Base-by-base conservation (phyloP, 2,888 invertebrate species). In the Alviniconcha strummeri region DNA sequence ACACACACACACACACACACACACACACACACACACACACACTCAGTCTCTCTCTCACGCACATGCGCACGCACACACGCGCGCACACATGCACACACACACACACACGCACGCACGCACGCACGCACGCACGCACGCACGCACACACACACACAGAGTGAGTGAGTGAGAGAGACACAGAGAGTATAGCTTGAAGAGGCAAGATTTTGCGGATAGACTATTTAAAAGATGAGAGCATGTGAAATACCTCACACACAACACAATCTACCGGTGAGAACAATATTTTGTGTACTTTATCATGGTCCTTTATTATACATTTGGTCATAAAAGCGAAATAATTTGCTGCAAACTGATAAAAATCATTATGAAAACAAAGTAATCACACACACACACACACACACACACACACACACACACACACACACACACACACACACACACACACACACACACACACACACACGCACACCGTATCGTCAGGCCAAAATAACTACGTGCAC, bases 341-440 rank as follows among this genome's bases (percentile, higher is more conserved):
- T 64, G 64, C 64, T 13, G 15, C 11, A 64, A 64, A 64, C 64
- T 64, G 15, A 64, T 9, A 15, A 13, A 9, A 64, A 64, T 64
- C 9, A 64, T 64, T 13, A 64, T 13, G 15, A 64, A 9, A 64
- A 64, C 9, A 64, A 9, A 64, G 15, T 15, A 72, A 36, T 36
- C 36, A 36, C 36, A 36, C 36, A 36, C 36, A 36, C 36, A 36
- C 36, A 36, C 36, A 36, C 72, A 72, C 13, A 72, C 13, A 72
- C n/a, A 72, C 13, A 72, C 13, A 72, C 72, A 72, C 17, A 72
- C 13, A 72, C 17, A n/a, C n/a, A 72, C 72, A 72, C n/a, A 72
- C 72, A 72, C 72, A 72, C 72, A 72, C 72, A 72, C 72, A 72
- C 72, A 72, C 72, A 72, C 72, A 72, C 72, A 4, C 72, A 4